Conservation (phyloP, 2,797 vertebrate species). For the Columba guinea region DNA sequence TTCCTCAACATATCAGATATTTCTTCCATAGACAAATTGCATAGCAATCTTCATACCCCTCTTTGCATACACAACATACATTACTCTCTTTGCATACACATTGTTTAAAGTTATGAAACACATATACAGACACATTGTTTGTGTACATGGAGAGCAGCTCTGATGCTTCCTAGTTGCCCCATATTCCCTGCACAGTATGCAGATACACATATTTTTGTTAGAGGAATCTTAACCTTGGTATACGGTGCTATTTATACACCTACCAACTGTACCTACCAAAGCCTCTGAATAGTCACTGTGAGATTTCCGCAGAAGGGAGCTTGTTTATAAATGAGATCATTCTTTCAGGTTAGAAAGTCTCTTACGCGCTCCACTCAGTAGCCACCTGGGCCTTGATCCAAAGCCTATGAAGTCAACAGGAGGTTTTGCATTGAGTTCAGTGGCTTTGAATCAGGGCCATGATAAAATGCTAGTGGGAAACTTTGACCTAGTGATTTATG, state of each 20-base stretch:
- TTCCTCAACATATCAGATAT: not conserved
- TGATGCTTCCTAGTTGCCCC: not conserved
- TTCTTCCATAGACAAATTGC: not conserved
- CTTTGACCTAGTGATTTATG: not conserved
- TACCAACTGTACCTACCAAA: not conserved
- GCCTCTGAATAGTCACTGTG: not conserved
- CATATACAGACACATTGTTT: not conserved
- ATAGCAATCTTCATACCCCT: not conserved
- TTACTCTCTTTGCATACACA: not conserved
- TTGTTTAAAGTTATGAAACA: too few species aligned
- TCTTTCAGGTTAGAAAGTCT: not conserved
- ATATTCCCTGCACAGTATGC: not conserved
- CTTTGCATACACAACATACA: not conserved
- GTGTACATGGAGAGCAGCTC: not conserved
- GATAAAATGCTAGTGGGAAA: not conserved
- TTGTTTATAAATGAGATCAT: not conserved
- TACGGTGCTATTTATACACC: not conserved
- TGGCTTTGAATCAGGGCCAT: not conserved
- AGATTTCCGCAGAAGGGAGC: not conserved
- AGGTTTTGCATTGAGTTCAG: not conserved
- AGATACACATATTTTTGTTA: not conserved
- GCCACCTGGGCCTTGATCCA: not conserved
- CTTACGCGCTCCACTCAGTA: not conserved
- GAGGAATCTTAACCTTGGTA: not conserved
- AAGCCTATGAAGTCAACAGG: not conserved